A percentile compares a stretch with the other conserved stretches of the same genome.
Conservation (phyloP, 2,888 invertebrate genomes). For the Aporophyla nigra region DNA sequence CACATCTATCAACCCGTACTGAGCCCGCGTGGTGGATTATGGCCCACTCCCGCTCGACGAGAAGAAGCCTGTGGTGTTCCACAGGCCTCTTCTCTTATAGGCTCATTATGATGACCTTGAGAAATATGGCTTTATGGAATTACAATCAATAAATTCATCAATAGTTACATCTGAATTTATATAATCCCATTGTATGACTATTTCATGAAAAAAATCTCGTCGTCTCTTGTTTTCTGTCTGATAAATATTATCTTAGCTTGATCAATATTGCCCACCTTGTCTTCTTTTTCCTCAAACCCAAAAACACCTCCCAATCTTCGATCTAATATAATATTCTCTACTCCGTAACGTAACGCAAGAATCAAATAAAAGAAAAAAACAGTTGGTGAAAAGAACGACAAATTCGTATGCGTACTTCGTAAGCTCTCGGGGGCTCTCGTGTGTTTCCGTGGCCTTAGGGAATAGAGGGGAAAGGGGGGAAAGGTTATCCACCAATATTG, state of each 20-base stretch:
- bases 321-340: slow-evolving; percentile 64
- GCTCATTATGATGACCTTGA: too few species aligned
- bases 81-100: too few species aligned
- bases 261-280: slow-evolving; percentile 1
- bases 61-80: too few species aligned
- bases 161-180: too few species aligned
- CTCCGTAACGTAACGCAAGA: slow-evolving; percentile 59
- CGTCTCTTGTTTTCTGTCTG: too few species aligned
- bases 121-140: too few species aligned
- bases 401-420: slow-evolving; percentile 63
- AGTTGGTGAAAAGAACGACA: slow-evolving; percentile 37
- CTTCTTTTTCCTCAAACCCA: slow-evolving; percentile 13
- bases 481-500: slow-evolving; percentile 50
- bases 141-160: too few species aligned
- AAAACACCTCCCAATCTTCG: slow-evolving; percentile 30
- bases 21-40: too few species aligned
- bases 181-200: too few species aligned
- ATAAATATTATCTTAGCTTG: background rate
- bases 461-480: slow-evolving; percentile 21
- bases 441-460: slow-evolving; percentile 55
- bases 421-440: slow-evolving; percentile 42
- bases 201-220: too few species aligned
- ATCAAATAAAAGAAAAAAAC: slow-evolving; percentile 67
- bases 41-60: too few species aligned
- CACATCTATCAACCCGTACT: too few species aligned